phyloP scores from a whole-genome alignment of 2,113 vertebrate species.

The Onychostoma macrolepis region DNA sequence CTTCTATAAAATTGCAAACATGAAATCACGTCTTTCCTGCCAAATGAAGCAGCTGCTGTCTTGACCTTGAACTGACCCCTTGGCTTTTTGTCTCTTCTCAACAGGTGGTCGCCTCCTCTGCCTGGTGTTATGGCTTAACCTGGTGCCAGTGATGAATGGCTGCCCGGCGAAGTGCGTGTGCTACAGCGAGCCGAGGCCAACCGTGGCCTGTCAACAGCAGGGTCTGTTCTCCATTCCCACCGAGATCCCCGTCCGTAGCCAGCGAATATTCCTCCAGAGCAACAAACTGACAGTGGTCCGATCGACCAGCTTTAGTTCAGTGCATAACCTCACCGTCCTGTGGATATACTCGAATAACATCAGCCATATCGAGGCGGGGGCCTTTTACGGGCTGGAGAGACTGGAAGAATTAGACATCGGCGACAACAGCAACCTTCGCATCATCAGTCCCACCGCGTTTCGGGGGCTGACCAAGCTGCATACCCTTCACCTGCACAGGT shows the following conservation, averaged over 20 bases:
- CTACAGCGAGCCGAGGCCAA: constrained; percentile 92
- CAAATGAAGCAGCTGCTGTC: background rate
- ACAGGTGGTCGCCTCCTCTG: constrained; percentile 90
- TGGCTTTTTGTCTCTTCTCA: constrained; percentile 58
- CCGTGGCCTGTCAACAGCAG: constrained; percentile 95
- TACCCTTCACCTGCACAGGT: constrained; percentile 93
- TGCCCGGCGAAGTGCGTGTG: constrained; percentile 94
- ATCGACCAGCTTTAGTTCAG: constrained; percentile 90
- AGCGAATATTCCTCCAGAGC: constrained; percentile 95
- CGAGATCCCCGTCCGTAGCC: constrained; percentile 90
- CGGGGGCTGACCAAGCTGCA: constrained; percentile 89
- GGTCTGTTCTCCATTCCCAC: constrained; percentile 89
- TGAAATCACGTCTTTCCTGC: background rate
- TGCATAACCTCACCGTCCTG: constrained; percentile 92
- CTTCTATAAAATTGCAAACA: background rate
- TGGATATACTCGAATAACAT: constrained; percentile 97
- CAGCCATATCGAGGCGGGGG: constrained; percentile 87
- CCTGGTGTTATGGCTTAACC: constrained; percentile 90
- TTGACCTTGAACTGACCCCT: constrained; percentile 38
- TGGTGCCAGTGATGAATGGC: constrained; percentile 78
- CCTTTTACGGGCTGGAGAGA: constrained; percentile 88
- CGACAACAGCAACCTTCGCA: constrained; percentile 89
- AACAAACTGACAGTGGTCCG: constrained; percentile 88
- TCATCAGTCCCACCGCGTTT: constrained; percentile 88
- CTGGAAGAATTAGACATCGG: constrained; percentile 96